These are phyloP conservation scores for Subacronicta megacephala DNA, from an alignment of 2,888 invertebrate genomes.

Conservation along the genomic window DNA sequence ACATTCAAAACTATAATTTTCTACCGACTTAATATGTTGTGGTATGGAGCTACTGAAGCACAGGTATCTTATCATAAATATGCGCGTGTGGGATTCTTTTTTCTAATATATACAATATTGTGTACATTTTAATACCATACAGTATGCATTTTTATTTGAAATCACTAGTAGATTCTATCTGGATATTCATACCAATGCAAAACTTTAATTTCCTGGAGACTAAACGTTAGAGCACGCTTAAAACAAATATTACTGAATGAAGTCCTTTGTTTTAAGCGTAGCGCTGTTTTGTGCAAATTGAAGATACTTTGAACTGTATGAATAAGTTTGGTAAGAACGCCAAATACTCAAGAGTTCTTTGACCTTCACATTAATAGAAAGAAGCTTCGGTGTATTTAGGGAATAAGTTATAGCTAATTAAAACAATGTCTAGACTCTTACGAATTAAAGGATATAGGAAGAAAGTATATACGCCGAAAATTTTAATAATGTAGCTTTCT, in stretches of 20 bases:
- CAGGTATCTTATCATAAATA: slow-evolving; percentile 1
- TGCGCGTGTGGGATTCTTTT: background rate
- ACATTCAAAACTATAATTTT: slow-evolving; percentile 52
- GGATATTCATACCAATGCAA: slow-evolving; percentile 11
- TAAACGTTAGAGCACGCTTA: slow-evolving; percentile 11
- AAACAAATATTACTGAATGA: slow-evolving; percentile 17
- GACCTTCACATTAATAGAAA: slow-evolving; percentile 2
- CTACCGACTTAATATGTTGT: slow-evolving; percentile 37
- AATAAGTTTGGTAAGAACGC: slow-evolving; percentile 1
- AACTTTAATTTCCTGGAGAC: slow-evolving; percentile 33
- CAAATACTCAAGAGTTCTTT: slow-evolving; percentile 9
- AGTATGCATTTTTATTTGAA: background rate
- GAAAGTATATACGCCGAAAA: slow-evolving; percentile 37
- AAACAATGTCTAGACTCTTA: slow-evolving; percentile 29
- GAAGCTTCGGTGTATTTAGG: background rate
- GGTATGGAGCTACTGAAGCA: slow-evolving; percentile 20
- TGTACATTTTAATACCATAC: no score
- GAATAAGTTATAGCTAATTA: slow-evolving; percentile 1
- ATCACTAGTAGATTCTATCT: background rate
- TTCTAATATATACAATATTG: no score
- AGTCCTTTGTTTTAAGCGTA: slow-evolving; percentile 12
- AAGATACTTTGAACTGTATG: slow-evolving; percentile 4
- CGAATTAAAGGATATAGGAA: slow-evolving; percentile 35
- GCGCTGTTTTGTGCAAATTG: slow-evolving; percentile 16
- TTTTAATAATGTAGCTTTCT: slow-evolving; percentile 75